Evolutionary conservation across 2,113 vertebrate genomes (phyloP).

Genomic region (Thunnus thynnus): DNA sequence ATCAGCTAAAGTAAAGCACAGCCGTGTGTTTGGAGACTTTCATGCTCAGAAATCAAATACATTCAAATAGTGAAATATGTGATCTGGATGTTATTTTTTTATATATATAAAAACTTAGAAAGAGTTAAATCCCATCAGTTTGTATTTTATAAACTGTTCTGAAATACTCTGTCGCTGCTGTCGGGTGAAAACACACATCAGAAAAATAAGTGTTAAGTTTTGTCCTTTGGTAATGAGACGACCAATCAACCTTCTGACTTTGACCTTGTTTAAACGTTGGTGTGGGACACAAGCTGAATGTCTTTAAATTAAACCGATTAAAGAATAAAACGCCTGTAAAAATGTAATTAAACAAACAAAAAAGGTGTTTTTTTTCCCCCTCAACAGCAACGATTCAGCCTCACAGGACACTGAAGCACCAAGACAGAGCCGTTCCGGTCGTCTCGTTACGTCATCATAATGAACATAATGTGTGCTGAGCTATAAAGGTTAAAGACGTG

Average conservation of each 20-base stretch:
- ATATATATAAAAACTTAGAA: slow-evolving; percentile 1
- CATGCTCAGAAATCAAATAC: slow-evolving; percentile 50
- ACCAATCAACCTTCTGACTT: too few species aligned
- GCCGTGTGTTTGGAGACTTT: slow-evolving; percentile 23
- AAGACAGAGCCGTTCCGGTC: background rate
- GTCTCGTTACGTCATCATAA: background rate
- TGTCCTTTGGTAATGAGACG: too few species aligned
- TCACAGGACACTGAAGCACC: background rate
- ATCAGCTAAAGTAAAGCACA: slow-evolving; percentile 16
- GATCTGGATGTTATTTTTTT: background rate
- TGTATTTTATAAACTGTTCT: background rate
- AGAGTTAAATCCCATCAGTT: background rate
- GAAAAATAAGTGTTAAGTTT: too few species aligned
- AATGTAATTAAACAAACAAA: too few species aligned
- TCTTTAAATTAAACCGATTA: too few species aligned
- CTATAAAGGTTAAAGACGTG: background rate
- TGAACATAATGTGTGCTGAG: background rate
- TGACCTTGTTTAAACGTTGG: too few species aligned
- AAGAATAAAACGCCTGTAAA: too few species aligned
- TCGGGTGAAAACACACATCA: too few species aligned
- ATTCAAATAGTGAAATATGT: slow-evolving; percentile 34
- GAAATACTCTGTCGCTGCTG: too few species aligned
- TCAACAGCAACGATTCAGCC: slow-evolving; percentile 3
- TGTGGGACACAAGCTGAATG: too few species aligned
- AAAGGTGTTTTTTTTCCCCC: too few species aligned